phyloP scores from a whole-genome alignment of 2,888 invertebrate species.

The Diadromus collaris region DNA sequence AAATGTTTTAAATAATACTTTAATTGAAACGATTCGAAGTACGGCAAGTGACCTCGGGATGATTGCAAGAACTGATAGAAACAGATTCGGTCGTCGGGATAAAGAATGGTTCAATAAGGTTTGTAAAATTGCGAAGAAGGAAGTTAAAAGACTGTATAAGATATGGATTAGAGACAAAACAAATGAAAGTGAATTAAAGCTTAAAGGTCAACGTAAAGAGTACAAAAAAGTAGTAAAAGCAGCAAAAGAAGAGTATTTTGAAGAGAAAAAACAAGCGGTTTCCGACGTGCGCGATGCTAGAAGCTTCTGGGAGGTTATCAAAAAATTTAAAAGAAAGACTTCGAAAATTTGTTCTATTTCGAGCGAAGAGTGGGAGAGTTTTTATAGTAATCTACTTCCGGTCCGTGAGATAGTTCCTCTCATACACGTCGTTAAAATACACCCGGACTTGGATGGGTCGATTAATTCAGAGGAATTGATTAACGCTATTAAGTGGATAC shows the following conservation, averaged over 20 bases:
- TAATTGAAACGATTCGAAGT: background rate
- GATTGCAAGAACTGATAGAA: background rate
- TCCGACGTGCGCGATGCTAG: background rate
- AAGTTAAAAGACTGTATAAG: conserved; percentile 6
- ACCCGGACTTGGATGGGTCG: background rate
- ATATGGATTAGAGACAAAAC: conserved; percentile 17
- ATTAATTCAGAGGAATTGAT: conserved; percentile 7
- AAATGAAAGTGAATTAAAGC: background rate
- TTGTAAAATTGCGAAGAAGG: conserved; percentile 6
- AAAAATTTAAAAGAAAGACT: background rate
- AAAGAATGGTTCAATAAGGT: conserved; percentile 8
- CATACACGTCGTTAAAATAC: background rate
- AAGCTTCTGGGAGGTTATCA: background rate
- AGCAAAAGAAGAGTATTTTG: conserved; percentile 11
- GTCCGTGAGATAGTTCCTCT: background rate
- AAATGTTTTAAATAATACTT: background rate
- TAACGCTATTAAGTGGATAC: conserved; percentile 23
- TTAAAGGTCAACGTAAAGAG: conserved; percentile 1
- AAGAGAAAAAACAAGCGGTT: background rate
- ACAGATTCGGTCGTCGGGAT: background rate
- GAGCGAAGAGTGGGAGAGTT: background rate
- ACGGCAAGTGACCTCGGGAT: background rate
- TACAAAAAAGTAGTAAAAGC: background rate
- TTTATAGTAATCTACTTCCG: background rate
- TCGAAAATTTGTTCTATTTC: background rate